phyloP scores from a whole-genome alignment of 2,888 invertebrate genomes.

The Temnothorax rugatulus region DNA sequence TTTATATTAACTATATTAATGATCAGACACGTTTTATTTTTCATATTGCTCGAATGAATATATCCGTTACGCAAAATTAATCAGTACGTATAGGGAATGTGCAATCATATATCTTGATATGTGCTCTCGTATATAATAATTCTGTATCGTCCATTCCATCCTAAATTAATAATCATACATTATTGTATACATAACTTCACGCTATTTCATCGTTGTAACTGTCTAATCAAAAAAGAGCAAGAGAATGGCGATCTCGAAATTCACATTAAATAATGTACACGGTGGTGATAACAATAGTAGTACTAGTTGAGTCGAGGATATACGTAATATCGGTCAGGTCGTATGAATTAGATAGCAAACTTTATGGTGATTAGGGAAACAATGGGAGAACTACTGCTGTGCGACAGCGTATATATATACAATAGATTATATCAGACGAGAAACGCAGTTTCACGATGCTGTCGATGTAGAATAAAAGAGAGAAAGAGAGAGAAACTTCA shows the following conservation, averaged over 20 bases:
- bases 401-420: not conserved
- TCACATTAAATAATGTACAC: constrained; percentile 21
- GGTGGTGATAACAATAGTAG: constrained; percentile 28
- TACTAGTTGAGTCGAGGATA: constrained; percentile 4
- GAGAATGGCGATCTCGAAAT: not conserved
- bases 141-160: not conserved
- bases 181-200: not conserved
- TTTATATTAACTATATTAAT: not conserved
- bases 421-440: constrained; percentile 32
- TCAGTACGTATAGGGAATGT: not conserved
- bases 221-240: not conserved
- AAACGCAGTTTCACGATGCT: not conserved
- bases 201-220: not conserved
- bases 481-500: not conserved
- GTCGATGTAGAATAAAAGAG: constrained; percentile 1
- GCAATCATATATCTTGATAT: not conserved
- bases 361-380: constrained; percentile 31
- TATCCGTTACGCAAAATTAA: not conserved
- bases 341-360: constrained; percentile 49
- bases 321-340: constrained; percentile 38
- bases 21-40: not conserved
- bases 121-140: not conserved
- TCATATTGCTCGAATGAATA: not conserved
- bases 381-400: constrained; percentile 14
- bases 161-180: not conserved